phyloP scores from a whole-genome alignment of 2,888 invertebrate genomes.

The Agrilus mali region DNA sequence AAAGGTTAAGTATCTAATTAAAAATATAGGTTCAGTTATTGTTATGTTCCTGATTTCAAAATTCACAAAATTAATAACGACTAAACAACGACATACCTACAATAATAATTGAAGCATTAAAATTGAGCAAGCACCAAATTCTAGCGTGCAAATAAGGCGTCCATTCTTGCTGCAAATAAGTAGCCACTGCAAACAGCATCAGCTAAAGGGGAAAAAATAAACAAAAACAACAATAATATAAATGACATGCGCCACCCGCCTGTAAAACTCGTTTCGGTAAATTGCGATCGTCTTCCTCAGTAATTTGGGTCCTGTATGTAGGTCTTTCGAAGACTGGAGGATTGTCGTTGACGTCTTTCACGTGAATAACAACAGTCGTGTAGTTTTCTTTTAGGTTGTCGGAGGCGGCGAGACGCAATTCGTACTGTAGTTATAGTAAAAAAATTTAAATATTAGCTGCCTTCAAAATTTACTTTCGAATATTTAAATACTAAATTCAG shows the following conservation, averaged over 20 bases:
- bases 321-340: constrained; percentile 92
- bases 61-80: too few relatives aligned
- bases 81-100: background rate
- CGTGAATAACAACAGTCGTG: constrained; percentile 92
- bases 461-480: too few relatives aligned
- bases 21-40: too few relatives aligned
- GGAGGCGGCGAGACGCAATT: constrained; percentile 86
- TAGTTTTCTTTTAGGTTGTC: constrained; percentile 96
- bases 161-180: background rate
- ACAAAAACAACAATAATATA: constrained; percentile 3
- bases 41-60: too few relatives aligned
- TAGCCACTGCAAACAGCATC: background rate
- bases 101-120: constrained; percentile 4
- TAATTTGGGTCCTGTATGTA: constrained; percentile 89
- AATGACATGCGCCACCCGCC: constrained; percentile 40
- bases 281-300: constrained; percentile 90
- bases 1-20: too few relatives aligned
- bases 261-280: constrained; percentile 86
- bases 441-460: background rate
- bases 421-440: constrained; percentile 51
- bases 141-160: constrained; percentile 1
- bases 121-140: constrained; percentile 7
- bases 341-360: constrained; percentile 97
- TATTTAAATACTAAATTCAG: too few relatives aligned
- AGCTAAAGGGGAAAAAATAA: constrained; percentile 1